phyloP scores from a whole-genome alignment of 2,797 vertebrate species.

The Bradypodion ventrale region DNA sequence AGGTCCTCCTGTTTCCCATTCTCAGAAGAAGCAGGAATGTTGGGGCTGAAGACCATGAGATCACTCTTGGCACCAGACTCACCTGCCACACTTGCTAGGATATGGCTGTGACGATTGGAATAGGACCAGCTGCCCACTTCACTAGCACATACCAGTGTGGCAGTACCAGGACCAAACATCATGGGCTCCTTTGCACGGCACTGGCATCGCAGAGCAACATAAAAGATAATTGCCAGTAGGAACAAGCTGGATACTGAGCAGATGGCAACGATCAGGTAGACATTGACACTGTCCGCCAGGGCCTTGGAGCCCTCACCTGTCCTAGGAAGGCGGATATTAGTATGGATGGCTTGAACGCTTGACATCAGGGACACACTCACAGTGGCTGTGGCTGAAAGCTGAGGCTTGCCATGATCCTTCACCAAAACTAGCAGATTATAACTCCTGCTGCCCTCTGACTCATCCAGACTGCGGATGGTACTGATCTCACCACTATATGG shows the following conservation, averaged over 20 bases:
- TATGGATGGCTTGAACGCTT: constrained; percentile 43
- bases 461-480: background rate
- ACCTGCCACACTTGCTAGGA: too few species aligned
- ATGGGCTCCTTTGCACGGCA: background rate
- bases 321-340: background rate
- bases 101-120: too few species aligned
- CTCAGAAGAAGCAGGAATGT: too few species aligned
- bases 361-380: constrained; percentile 82
- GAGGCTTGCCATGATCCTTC: constrained; percentile 78
- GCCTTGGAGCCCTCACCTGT: background rate
- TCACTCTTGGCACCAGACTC: too few species aligned
- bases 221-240: constrained; percentile 45
- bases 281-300: background rate
- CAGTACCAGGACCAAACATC: constrained; percentile 14
- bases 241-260: constrained; percentile 49
- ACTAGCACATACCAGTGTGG: constrained; percentile 45
- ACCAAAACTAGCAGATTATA: constrained; percentile 78
- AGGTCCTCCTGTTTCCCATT: too few species aligned
- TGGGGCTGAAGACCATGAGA: too few species aligned
- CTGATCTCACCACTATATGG: constrained; percentile 16
- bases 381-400: constrained; percentile 78
- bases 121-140: constrained; percentile 51
- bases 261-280: constrained; percentile 42
- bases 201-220: constrained; percentile 4
- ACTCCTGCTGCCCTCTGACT: constrained; percentile 18